These are phyloP conservation scores for Tympanoctomys barrerae DNA, from an alignment of 2,797 vertebrate genomes.

Conservation along the genomic window DNA sequence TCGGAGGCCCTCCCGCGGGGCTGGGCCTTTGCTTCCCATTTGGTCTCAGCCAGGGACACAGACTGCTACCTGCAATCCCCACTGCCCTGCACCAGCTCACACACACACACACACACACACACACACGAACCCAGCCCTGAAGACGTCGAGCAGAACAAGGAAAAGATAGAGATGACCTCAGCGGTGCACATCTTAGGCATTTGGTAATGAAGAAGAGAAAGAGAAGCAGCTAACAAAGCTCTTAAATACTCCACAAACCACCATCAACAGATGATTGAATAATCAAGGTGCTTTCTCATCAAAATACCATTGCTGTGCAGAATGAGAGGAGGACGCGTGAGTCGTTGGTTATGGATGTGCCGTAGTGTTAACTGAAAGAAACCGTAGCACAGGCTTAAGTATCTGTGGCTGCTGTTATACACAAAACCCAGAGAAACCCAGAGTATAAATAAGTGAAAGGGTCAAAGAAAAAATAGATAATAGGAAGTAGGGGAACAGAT, in stretches of 20 bases:
- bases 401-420: not conserved
- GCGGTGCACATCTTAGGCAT: not conserved
- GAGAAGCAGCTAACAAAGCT: not conserved
- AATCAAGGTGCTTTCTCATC: not conserved
- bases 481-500: not conserved
- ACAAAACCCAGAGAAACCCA: not conserved
- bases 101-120: too few species aligned
- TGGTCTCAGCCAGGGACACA: not conserved
- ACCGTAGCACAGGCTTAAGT: not conserved
- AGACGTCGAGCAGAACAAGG: not conserved
- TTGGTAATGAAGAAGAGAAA: not conserved
- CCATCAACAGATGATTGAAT: not conserved
- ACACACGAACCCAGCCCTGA: not conserved
- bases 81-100: not conserved
- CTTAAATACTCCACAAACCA: not conserved
- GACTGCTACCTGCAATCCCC: not conserved
- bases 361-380: not conserved
- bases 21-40: not conserved
- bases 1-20: not conserved
- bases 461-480: not conserved
- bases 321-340: not conserved
- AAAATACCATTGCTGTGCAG: not conserved
- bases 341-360: not conserved
- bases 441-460: not conserved
- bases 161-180: conserved; percentile 1